Percentiles rank a stretch among this genome's conserved stretches.
phyloP scores from a whole-genome alignment of 2,113 vertebrate genomes.

The Rhodinocichla rosea region DNA sequence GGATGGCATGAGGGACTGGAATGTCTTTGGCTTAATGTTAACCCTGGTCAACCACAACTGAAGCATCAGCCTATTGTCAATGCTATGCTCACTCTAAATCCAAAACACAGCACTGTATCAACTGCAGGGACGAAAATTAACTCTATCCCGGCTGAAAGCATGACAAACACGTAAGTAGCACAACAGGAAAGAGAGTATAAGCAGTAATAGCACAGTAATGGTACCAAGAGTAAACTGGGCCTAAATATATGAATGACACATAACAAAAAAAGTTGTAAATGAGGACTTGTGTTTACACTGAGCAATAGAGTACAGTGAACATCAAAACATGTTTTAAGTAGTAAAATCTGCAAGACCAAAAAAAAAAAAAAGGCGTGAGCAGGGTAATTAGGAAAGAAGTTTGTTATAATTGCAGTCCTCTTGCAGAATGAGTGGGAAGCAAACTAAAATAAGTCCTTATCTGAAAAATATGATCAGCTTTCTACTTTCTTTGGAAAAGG shows the following conservation, averaged over 20 bases:
- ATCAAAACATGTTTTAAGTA: not conserved
- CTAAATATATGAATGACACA: not conserved
- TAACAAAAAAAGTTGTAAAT: not conserved
- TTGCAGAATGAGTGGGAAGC: not conserved
- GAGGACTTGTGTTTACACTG: not conserved
- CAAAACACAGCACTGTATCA: not conserved
- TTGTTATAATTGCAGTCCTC: not conserved
- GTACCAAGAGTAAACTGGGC: not conserved
- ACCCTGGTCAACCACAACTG: not conserved
- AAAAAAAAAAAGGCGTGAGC: not conserved
- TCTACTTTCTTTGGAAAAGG: not conserved
- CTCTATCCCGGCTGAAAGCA: not conserved
- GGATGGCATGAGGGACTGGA: too few species aligned
- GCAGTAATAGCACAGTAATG: not conserved
- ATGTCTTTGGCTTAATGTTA: not conserved
- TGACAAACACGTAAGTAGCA: not conserved
- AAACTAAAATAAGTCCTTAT: not conserved
- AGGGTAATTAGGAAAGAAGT: not conserved
- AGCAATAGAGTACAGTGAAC: not conserved
- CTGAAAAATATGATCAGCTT: not conserved
- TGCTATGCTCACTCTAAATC: not conserved
- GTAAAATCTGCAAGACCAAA: not conserved
- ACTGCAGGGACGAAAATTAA: not conserved
- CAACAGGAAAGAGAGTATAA: not conserved
- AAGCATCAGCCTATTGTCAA: not conserved